phyloP scores from a whole-genome alignment of 2,113 vertebrate species.

The Philantomba maxwellii region DNA sequence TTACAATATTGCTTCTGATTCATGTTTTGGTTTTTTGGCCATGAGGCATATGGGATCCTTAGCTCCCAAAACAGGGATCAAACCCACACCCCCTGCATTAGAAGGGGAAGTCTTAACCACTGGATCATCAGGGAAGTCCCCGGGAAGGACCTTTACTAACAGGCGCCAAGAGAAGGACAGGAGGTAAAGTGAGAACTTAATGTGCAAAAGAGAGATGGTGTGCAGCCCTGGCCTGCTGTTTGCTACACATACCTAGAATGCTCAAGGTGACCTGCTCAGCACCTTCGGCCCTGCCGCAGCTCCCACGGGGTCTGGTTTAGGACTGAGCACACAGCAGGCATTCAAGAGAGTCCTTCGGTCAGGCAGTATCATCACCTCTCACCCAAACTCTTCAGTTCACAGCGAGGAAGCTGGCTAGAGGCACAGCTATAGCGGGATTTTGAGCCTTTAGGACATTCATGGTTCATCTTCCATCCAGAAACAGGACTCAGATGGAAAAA shows the following conservation, averaged over 20 bases:
- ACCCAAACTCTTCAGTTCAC: not conserved
- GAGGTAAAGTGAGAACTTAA: not conserved
- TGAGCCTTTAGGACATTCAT: not conserved
- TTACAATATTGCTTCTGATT: not conserved
- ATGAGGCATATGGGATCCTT: not conserved
- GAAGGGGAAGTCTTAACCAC: not conserved
- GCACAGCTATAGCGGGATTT: not conserved
- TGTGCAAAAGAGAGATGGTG: not conserved
- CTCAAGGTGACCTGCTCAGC: not conserved
- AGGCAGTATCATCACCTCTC: not conserved
- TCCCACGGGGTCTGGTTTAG: not conserved
- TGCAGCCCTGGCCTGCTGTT: not conserved
- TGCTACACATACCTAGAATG: too few species aligned
- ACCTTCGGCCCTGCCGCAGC: not conserved
- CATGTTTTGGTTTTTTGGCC: not conserved
- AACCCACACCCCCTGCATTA: not conserved
- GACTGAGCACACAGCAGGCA: not conserved
- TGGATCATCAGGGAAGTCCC: not conserved
- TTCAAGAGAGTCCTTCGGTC: not conserved
- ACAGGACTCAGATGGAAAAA: not conserved
- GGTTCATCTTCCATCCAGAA: not conserved
- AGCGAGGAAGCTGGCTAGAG: not conserved
- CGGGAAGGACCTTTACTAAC: not conserved
- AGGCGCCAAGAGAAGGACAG: fast-evolving
- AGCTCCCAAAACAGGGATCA: not conserved